Evolutionary conservation across 1,140 invertebrate genomes (phyloP).

Genomic region (Atta cephalotes): DNA sequence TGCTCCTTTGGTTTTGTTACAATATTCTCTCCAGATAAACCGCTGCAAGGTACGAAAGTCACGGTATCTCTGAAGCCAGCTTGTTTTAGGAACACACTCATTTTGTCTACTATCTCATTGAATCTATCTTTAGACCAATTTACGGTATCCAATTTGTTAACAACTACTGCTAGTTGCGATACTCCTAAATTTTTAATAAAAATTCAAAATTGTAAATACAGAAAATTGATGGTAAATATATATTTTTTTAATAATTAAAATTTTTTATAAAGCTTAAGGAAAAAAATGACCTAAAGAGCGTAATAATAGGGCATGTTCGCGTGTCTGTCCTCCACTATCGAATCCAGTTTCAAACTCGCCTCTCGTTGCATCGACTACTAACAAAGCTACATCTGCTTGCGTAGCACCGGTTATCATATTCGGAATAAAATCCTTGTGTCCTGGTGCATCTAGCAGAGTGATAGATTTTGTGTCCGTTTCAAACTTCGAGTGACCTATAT

Average conservation of each 20-base stretch:
- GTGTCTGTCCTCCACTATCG: conserved; percentile 98
- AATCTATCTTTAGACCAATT: conserved; percentile 97
- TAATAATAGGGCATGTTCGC: conserved; percentile 98
- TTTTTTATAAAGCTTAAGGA: conserved; percentile 14
- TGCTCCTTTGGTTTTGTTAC: conserved; percentile 89
- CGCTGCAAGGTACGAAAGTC: conserved; percentile 97
- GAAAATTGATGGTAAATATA: conserved; percentile 4
- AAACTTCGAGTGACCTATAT: conserved; percentile 97
- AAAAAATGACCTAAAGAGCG: conserved; percentile 92
- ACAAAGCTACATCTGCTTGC: conserved; percentile 98
- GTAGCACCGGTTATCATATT: conserved; percentile 99
- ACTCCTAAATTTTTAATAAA: conserved; percentile 77
- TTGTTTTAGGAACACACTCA: conserved; percentile 96
- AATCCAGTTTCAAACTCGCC: conserved; percentile 99
- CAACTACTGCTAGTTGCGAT: conserved; percentile 83
- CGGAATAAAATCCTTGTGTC: conserved; percentile 99
- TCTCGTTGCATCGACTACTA: conserved; percentile 97
- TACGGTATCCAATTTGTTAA: conserved; percentile 99
- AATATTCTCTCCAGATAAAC: conserved; percentile 97
- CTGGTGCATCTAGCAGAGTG: conserved; percentile 97
- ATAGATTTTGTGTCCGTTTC: conserved; percentile 95
- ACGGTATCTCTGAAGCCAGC: conserved; percentile 97
- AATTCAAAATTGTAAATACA: conserved; percentile 9
- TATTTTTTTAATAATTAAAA: conserved; percentile 3
- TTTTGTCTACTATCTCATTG: conserved; percentile 94